Evolutionary conservation across 2,888 invertebrate genomes (phyloP).

Genomic region (Alsophila aescularia): DNA sequence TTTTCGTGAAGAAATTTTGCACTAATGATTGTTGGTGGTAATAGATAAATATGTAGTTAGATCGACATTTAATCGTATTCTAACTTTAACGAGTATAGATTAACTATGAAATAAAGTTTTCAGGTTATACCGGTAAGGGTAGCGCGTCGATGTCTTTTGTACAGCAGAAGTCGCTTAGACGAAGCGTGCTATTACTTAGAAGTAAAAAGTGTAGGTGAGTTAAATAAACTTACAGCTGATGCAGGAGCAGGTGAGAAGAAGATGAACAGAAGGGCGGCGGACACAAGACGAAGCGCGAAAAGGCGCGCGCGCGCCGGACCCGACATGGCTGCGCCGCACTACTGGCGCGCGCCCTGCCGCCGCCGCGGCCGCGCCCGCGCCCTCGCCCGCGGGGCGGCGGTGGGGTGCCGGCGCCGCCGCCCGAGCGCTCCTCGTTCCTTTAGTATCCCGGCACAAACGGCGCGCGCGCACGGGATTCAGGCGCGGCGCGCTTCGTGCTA

Average conservation of each 20-base stretch:
- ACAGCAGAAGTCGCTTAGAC: constrained; percentile 8
- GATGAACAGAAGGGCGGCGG: constrained; percentile 61
- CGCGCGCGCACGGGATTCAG: constrained; percentile 82
- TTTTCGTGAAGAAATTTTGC: too few relatives aligned
- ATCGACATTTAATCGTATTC: not conserved
- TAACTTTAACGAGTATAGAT: not conserved
- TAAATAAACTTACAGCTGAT: constrained; percentile 67
- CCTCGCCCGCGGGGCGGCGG: constrained; percentile 52
- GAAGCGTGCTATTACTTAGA: constrained; percentile 21
- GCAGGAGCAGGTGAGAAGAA: constrained; percentile 57
- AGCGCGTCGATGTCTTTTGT: constrained; percentile 60
- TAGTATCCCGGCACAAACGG: constrained; percentile 82
- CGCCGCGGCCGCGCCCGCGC: constrained; percentile 47
- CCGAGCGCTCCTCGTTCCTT: constrained; percentile 74
- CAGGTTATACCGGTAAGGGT: not conserved
- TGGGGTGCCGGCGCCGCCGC: constrained; percentile 65
- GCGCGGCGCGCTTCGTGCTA: constrained; percentile 81
- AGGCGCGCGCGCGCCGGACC: constrained; percentile 81
- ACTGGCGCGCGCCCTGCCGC: constrained; percentile 73
- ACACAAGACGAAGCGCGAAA: constrained; percentile 65
- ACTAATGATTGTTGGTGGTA: too few relatives aligned
- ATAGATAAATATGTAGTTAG: too few relatives aligned
- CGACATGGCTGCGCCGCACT: constrained; percentile 82
- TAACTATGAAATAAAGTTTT: constrained; percentile 6
- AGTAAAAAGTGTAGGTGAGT: constrained; percentile 3